Conservation (phyloP, 2,888 invertebrate species). For the Eremobia ochroleuca region DNA sequence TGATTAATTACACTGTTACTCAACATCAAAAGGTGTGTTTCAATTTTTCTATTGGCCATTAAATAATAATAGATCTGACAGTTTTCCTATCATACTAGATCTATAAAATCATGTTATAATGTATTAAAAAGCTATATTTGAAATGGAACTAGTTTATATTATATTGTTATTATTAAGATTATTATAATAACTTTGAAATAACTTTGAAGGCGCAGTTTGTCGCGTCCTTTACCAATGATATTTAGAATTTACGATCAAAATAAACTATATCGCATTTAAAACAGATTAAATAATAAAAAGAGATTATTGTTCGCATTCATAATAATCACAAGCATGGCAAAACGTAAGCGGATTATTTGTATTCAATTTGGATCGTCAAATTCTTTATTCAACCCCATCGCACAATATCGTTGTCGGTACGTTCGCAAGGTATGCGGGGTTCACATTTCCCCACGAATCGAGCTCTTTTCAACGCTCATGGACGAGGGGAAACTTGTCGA, state of each 20-base stretch:
- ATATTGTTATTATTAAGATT: slow-evolving; percentile 1
- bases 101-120: slow-evolving; percentile 26
- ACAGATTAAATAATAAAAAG: slow-evolving; percentile 30
- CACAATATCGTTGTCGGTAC: slow-evolving; percentile 37
- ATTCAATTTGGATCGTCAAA: slow-evolving; percentile 51
- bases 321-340: slow-evolving; percentile 14
- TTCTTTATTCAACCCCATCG: slow-evolving; percentile 49
- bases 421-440: slow-evolving; percentile 42
- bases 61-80: slow-evolving; percentile 34
- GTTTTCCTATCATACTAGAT: slow-evolving; percentile 38
- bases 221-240: background rate
- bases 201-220: slow-evolving; percentile 6
- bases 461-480: slow-evolving; percentile 41
- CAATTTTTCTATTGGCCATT: slow-evolving; percentile 17
- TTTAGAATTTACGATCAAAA: slow-evolving; percentile 11
- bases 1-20: slow-evolving; percentile 31
- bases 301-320: slow-evolving; percentile 37
- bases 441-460: slow-evolving; percentile 49
- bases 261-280: slow-evolving; percentile 15
- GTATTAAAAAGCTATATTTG: slow-evolving; percentile 30
- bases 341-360: slow-evolving; percentile 57
- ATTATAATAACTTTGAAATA: slow-evolving; percentile 24
- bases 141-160: slow-evolving; percentile 15
- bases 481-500: slow-evolving; percentile 49
- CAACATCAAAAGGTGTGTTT: slow-evolving; percentile 8